These are phyloP conservation scores for Pristis pectinata DNA, from an alignment of 2,797 vertebrate species.

Conservation along the genomic window DNA sequence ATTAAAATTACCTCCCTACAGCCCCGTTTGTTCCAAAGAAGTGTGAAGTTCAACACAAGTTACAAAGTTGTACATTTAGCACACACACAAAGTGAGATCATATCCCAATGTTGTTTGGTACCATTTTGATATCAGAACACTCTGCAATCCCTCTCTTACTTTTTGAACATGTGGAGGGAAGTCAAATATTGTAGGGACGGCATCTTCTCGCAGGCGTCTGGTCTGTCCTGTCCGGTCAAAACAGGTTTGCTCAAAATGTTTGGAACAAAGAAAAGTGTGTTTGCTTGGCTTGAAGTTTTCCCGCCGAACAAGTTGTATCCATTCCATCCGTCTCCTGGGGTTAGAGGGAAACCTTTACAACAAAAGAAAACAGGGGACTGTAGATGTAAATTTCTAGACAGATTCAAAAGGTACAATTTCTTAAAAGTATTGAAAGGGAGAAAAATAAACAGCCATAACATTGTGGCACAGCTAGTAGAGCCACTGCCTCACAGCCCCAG, in stretches of 20 bases:
- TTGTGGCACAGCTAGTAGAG: no score
- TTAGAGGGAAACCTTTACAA: constrained; percentile 49
- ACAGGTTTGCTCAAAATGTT: constrained; percentile 49
- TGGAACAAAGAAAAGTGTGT: constrained; percentile 50
- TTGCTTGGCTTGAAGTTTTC: constrained; percentile 51
- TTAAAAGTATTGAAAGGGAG: not conserved
- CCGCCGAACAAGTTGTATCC: constrained; percentile 46
- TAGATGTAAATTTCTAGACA: no score
- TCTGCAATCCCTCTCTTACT: constrained; percentile 41
- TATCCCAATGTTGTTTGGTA: not conserved
- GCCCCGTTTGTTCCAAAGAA: no score
- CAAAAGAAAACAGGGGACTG: constrained; percentile 25
- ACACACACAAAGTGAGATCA: no score
- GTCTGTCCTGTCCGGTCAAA: constrained; percentile 52
- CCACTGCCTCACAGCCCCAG: no score
- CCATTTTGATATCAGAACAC: not conserved
- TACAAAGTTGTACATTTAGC: no score
- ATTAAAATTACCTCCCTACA: no score
- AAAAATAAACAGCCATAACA: not conserved
- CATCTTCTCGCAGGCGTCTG: constrained; percentile 53
- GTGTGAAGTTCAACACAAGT: no score
- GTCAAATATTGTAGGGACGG: constrained; percentile 57
- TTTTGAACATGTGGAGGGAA: constrained; percentile 52
- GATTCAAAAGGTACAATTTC: not conserved
- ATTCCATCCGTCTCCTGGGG: constrained; percentile 48